These are phyloP conservation scores for Arrhopalites spinosus DNA, from an alignment of 2,888 invertebrate species.

Conservation along the genomic window DNA sequence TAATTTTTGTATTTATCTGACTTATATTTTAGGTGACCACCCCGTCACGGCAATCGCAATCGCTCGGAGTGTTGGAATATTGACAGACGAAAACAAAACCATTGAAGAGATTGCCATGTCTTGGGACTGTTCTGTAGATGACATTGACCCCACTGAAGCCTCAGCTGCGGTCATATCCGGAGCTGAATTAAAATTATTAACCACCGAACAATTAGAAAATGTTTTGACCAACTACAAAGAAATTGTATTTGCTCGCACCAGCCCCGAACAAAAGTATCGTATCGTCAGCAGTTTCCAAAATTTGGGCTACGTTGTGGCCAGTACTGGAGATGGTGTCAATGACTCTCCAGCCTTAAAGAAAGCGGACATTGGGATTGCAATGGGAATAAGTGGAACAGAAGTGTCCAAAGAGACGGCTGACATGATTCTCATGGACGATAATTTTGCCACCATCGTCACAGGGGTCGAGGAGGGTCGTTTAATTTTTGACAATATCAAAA, in stretches of 20 bases:
- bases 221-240: conserved; percentile 61
- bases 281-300: conserved; percentile 80
- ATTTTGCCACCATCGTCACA: conserved; percentile 84
- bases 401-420: conserved; percentile 87
- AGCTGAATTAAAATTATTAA: conserved; percentile 59
- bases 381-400: conserved; percentile 79
- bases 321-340: conserved; percentile 86
- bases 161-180: conserved; percentile 64
- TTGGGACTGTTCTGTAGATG: conserved; percentile 58
- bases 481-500: conserved; percentile 97
- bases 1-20: too few species aligned
- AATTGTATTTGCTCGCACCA: conserved; percentile 64
- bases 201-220: conserved; percentile 60
- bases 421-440: conserved; percentile 85
- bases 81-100: conserved; percentile 62
- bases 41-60: conserved; percentile 78
- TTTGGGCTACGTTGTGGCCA: conserved; percentile 77
- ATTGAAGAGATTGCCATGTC: conserved; percentile 62
- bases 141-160: conserved; percentile 58
- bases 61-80: conserved; percentile 74
- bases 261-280: conserved; percentile 65
- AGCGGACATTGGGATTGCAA: conserved; percentile 80
- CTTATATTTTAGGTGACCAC: conserved; percentile 66
- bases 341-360: conserved; percentile 83
- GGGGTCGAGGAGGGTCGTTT: conserved; percentile 89